These are phyloP conservation scores for Orius laevigatus DNA, from an alignment of 1,140 invertebrate genomes.

Conservation along the genomic window DNA sequence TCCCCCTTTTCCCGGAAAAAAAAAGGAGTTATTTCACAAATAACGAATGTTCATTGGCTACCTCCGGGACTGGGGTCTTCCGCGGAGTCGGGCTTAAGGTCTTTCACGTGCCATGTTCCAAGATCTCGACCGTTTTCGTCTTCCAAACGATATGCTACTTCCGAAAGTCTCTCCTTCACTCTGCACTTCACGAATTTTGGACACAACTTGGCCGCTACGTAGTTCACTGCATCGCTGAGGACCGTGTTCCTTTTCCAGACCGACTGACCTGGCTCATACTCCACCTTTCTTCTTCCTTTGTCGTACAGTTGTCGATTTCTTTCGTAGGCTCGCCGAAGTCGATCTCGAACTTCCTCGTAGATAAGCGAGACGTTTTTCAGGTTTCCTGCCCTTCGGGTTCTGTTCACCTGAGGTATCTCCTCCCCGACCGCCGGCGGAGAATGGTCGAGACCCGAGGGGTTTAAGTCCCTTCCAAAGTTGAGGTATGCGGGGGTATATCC, in stretches of 20 bases:
- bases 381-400: not conserved
- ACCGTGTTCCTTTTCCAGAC: constrained; percentile 9
- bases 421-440: no score
- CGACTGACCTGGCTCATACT: not conserved
- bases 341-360: not conserved
- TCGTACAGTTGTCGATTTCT: not conserved
- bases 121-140: no score
- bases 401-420: not conserved
- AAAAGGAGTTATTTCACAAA: no score
- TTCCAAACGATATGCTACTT: no score
- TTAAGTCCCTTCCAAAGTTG: constrained; percentile 26
- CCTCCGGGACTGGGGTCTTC: no score
- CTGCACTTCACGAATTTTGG: no score
- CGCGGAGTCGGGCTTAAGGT: no score
- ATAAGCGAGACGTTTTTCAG: not conserved
- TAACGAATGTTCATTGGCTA: no score
- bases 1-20: no score
- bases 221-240: constrained; percentile 5
- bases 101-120: no score
- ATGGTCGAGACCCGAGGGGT: constrained; percentile 13
- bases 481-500: constrained; percentile 26
- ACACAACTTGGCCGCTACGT: constrained; percentile 3
- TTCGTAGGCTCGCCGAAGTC: not conserved
- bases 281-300: constrained; percentile 1
- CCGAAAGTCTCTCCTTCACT: constrained; percentile 33